Base-by-base conservation (phyloP, 2,888 invertebrate species). In the Panzeria rudis region DNA sequence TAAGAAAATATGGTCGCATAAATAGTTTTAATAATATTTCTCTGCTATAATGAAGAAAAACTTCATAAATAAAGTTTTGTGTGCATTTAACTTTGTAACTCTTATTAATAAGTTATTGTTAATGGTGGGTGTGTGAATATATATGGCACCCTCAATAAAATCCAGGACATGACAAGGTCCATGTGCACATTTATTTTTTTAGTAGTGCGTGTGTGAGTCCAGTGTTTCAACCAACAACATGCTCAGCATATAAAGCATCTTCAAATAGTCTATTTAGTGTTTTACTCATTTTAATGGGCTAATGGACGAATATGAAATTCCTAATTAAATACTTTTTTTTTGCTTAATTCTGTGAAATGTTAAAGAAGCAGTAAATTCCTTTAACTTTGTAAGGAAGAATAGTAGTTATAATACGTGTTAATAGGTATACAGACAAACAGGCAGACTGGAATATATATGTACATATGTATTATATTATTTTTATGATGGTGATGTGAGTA, bases 221-320 rank as follows among this genome's bases (percentile, higher is more conserved):
- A 11, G 13, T 59, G 8, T 76, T 71, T 76, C 15, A 44, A 56
- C 5, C 32, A 35, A 76, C 15, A 71, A 64, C 71, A 82, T 64
- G 76, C 62, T 15, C 64, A 71, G 85, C 35, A 85, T 81, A 82
- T 78, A 82, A 85, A 85, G 71, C 62, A 85, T 75, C 82, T 50
- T 69, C 78, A 85, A 85, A 78, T 82, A 81, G 69, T 64, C 64
- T 79, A 15, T 68, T 52, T 64, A 64, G 13, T 64, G 47, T 71
- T 64, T 35, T 62, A 23, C 54, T 68, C 68, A 52, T 61, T 38
- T 76, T 69, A 66, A 41, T 50, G 64, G 38, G 15, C 71, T 72
- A 80, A 80, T 76, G 59, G 71, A 72, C 41, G 23, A 17, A 38
- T 25, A 38, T 50, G n/a, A 23, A 47, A 84, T 75, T 75, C 76